Conservation (phyloP, 2,113 vertebrate species). For the Tringa solitaria region DNA sequence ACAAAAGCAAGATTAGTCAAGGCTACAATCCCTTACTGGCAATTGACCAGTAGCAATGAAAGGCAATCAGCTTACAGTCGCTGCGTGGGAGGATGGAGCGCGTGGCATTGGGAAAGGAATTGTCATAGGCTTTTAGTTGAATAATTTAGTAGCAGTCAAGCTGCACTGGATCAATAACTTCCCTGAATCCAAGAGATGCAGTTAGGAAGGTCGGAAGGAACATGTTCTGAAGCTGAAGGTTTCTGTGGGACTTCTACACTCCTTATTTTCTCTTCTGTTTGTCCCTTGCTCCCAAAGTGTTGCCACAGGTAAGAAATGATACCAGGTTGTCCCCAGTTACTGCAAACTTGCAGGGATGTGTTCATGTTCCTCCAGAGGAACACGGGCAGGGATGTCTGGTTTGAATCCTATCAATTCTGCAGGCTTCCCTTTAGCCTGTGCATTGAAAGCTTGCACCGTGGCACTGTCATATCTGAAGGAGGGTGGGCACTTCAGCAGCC, state of each 20-base stretch:
- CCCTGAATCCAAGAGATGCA: neutral
- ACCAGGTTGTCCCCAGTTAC: neutral
- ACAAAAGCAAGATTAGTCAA: slow-evolving; percentile 4
- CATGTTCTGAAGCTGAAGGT: neutral
- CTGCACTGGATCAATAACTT: slow-evolving; percentile 14
- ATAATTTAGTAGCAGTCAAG: neutral
- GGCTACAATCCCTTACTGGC: neutral
- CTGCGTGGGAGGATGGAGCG: neutral
- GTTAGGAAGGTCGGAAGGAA: neutral
- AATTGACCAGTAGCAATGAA: neutral
- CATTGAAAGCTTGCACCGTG: neutral
- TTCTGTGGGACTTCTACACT: neutral
- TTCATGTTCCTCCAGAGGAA: accelerated
- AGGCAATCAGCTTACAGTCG: slow-evolving; percentile 5
- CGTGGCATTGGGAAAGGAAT: neutral
- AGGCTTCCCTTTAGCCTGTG: neutral
- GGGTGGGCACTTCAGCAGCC: neutral
- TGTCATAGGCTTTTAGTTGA: slow-evolving; percentile 9
- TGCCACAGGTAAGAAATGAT: neutral
- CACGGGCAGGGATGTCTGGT: accelerated
- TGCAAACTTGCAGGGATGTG: neutral
- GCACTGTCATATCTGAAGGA: neutral
- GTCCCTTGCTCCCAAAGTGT: neutral
- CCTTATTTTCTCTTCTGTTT: neutral
- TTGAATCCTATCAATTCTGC: neutral